Percentiles rank a stretch among this genome's conserved stretches.
Conservation (phyloP, 2,797 vertebrate species). For the Macropodus opercularis region DNA sequence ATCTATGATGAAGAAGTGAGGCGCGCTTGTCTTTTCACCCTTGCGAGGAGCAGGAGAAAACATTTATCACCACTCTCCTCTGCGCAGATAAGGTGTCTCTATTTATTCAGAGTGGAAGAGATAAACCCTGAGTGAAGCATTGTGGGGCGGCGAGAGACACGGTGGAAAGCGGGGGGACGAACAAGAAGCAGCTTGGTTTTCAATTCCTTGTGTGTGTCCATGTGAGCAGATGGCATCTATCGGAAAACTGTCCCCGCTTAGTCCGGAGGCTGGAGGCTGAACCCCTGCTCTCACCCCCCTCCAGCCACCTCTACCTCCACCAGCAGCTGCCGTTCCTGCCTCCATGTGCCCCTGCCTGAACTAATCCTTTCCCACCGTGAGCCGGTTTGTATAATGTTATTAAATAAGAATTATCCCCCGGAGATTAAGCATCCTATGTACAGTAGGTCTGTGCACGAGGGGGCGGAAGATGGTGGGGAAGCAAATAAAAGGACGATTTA, state of each 20-base stretch:
- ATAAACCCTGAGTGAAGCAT: constrained; percentile 79
- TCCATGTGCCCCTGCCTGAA: constrained; percentile 42
- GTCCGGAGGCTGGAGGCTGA: constrained; percentile 58
- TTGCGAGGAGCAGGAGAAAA: constrained; percentile 69
- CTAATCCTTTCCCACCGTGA: constrained; percentile 73
- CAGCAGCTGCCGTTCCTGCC: constrained; percentile 54
- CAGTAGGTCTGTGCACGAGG: constrained; percentile 50
- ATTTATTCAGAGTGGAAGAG: constrained; percentile 78
- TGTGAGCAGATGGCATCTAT: constrained; percentile 76
- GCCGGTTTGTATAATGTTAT: constrained; percentile 73
- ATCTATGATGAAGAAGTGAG: constrained; percentile 74
- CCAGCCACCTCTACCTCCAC: constrained; percentile 37
- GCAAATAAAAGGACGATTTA: constrained; percentile 67
- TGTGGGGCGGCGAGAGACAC: constrained; percentile 57
- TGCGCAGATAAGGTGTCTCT: constrained; percentile 81
- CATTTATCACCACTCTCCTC: constrained; percentile 79
- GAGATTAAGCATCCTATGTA: constrained; percentile 59
- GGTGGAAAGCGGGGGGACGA: constrained; percentile 16
- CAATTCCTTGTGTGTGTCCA: constrained; percentile 59
- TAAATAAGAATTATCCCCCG: constrained; percentile 75
- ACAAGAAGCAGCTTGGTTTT: constrained; percentile 53
- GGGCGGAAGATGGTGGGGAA: constrained; percentile 27
- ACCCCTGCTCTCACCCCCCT: constrained; percentile 54
- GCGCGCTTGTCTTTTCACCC: constrained; percentile 73
- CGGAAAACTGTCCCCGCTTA: constrained; percentile 49